A percentile compares a stretch with the other conserved stretches of the same genome.
phyloP scores from a whole-genome alignment of 2,113 vertebrate genomes.

The Pygoscelis antarcticus region DNA sequence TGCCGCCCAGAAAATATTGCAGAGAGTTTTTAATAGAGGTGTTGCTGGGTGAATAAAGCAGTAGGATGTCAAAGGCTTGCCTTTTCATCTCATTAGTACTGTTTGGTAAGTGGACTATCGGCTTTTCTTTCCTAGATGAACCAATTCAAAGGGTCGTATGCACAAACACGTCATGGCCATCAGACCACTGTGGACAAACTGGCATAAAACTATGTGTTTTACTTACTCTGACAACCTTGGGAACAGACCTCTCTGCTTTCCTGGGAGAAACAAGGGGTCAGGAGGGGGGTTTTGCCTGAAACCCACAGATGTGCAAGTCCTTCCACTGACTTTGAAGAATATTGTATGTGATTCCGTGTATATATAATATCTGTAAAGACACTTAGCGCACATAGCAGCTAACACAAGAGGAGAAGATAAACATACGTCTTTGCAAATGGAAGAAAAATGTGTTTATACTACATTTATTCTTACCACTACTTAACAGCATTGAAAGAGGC shows the following conservation, averaged over 20 bases:
- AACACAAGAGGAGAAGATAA: neutral
- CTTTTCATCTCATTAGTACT: neutral
- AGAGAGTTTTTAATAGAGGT: constrained; percentile 20
- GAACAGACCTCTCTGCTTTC: neutral
- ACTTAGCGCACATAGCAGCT: neutral
- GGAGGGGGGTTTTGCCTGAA: neutral
- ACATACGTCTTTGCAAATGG: neutral
- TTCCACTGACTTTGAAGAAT: neutral
- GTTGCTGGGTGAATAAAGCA: constrained; percentile 30
- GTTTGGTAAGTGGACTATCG: neutral
- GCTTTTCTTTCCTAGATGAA: neutral
- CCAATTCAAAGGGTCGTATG: neutral
- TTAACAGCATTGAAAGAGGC: neutral
- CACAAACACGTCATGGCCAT: neutral
- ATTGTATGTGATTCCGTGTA: neutral
- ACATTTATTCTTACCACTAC: neutral
- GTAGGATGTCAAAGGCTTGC: neutral
- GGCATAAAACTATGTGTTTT: neutral
- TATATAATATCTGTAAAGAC: neutral
- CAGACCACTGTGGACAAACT: neutral
- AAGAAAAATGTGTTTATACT: neutral
- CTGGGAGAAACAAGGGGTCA: neutral
- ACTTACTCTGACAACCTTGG: neutral
- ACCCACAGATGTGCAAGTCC: neutral
- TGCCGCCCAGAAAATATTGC: neutral